Base-by-base conservation (phyloP, 2,797 vertebrate genomes). In the Trachurus trachurus region DNA sequence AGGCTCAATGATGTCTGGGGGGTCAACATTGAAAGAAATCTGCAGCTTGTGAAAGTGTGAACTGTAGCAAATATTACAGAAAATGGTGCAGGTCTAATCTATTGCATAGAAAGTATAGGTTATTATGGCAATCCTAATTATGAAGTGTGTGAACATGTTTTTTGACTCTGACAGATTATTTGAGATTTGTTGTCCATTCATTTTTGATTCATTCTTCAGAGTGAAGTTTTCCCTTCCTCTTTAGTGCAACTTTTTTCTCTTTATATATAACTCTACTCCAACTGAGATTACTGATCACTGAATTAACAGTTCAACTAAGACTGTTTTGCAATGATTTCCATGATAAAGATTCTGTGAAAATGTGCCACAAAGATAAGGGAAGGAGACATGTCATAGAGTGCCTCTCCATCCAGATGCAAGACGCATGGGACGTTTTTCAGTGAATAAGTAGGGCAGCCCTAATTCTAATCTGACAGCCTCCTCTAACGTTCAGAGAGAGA, bases 381-480 rank as follows among this genome's bases (percentile, higher is more conserved):
- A 61, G 72, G 58, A 68, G 60, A 73, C 73, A 71, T 69, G 85
- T 86, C 81, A 87, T 81, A 87, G 78, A 81, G 64, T 86, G 66
- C 50, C 73, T 87, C 78, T 80, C 76, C 39, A 86, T 85, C 81
- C 89, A 90, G 77, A 89, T 71, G 78, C 78, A 66, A 85, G 77
- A 72, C 82, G 45, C 76, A 73, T 68, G 67, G 81, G 81, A 87
- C 52, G 0, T 68, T 83, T 81, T 78, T 84, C 49, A 74, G 71
- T 26, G 40, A 80, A 78, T 88, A 94, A 92, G 89, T 93, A 92
- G 85, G 86, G 87, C 87, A 94, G 69, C 76, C 83, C 74, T 86
- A 90, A 93, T 92, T 91, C 86, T 86, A 90, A 89, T 90, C 83
- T 89, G 83, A 91, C 84, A 86, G 85, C 74, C 64, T 85, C 75